These are phyloP conservation scores for Sinocyclocheilus anshuiensis DNA, from an alignment of 2,113 vertebrate species.

Conservation along the genomic window DNA sequence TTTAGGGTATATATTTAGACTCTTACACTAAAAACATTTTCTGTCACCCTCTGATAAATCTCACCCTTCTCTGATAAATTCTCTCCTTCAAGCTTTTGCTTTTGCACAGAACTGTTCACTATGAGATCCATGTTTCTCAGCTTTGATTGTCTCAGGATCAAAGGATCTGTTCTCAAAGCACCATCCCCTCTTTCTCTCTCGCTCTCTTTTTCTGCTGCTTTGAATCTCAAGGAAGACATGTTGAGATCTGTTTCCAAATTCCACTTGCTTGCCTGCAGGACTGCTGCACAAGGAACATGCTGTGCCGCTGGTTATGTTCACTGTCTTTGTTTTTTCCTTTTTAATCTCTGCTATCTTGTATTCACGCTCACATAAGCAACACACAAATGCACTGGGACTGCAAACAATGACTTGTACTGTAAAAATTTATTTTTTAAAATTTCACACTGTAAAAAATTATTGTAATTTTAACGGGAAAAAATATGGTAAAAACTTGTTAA, in stretches of 20 bases:
- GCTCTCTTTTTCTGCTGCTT: background rate
- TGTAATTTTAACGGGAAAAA: no score
- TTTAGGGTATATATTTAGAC: no score
- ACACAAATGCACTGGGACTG: background rate
- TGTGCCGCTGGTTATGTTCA: constrained; percentile 28
- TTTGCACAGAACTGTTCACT: background rate
- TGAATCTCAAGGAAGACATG: constrained; percentile 27
- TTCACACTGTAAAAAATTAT: no score
- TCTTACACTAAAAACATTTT: no score
- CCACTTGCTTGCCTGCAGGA: constrained; percentile 22
- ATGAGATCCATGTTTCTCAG: background rate
- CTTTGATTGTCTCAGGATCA: background rate
- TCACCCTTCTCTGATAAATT: background rate
- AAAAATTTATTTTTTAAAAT: background rate
- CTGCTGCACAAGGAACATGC: constrained; percentile 39
- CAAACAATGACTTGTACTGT: background rate
- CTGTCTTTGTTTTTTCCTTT: constrained; percentile 4
- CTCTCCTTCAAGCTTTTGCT: background rate
- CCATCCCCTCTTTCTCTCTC: background rate
- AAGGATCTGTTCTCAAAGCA: background rate
- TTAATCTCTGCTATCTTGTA: constrained; percentile 17
- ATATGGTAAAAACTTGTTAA: no score
- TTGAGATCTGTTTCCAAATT: constrained; percentile 49
- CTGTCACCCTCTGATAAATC: background rate
- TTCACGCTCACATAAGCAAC: background rate